Base-by-base conservation (phyloP, 2,113 vertebrate genomes). In the Pedionomus torquatus region DNA sequence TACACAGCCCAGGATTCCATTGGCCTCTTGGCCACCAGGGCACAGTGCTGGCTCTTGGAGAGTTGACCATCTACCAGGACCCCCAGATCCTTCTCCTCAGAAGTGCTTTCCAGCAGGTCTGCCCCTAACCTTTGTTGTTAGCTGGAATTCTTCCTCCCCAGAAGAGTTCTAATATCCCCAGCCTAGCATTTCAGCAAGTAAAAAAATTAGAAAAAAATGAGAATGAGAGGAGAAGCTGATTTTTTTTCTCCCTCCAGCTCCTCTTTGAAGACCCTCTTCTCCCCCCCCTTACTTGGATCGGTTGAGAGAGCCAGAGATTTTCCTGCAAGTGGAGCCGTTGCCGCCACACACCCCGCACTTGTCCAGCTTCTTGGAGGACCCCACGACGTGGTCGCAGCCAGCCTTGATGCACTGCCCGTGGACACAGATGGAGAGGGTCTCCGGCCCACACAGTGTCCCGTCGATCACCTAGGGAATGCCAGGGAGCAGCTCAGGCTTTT, bases 331-430 rank as follows among this genome's bases (percentile, higher is more conserved):
- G 7, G 98, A 98, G 17, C 99, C 98, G 8, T 98, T 98, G 80
- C 99, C 99, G 3, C 99, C 99, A 17, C 99, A 99, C 95, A 99
- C 98, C 15, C 99, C 99, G 10, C 99, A 99, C 94, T 99, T 99
- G 96, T 99, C 99, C 96, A 99, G 97, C 95, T 98, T 99, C 97
- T 98, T 98, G 89, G 97, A 98, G n/a, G 99, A 99, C 9, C 99
- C 99, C 2, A 99, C 97, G 70, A 99, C 41, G 9, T 99, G 99
- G 65, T 99, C 99, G 49, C 99, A 99, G 90, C 99, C 99, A 3
- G 99, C 99, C 95, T 99, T 99, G 96, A 99, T 98, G 94, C 99
- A 99, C 95, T 99, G 99, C 68, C 99, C 99, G 1, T 98, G 99
- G 43, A 99, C 99, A 7, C 99, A 99, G 94, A 99, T 97, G 17